Evolutionary conservation across 1,140 invertebrate genomes (phyloP).

Genomic region (Plectrocnemia conspersa): DNA sequence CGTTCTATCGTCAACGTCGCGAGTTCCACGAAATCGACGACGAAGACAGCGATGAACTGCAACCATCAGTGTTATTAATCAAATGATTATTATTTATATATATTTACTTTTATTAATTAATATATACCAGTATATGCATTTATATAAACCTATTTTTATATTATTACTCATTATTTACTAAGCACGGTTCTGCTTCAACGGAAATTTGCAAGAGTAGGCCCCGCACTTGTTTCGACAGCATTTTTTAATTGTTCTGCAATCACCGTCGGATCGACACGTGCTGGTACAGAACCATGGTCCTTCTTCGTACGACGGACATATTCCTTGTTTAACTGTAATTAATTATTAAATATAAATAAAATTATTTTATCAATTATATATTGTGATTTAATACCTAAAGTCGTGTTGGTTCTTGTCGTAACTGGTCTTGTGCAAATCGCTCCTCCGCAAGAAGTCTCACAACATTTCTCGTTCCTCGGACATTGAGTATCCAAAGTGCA

Average conservation of each 20-base stretch:
- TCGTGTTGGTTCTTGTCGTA: slow-evolving; percentile 30
- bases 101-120: background rate
- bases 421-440: slow-evolving; percentile 45
- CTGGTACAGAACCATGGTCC: slow-evolving; percentile 53
- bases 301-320: slow-evolving; percentile 43
- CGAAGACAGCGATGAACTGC: background rate
- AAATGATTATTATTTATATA: slow-evolving; percentile 1
- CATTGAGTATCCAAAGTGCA: slow-evolving; percentile 28
- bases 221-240: slow-evolving; percentile 54
- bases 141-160: background rate
- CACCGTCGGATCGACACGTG: slow-evolving; percentile 46
- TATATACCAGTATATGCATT: background rate
- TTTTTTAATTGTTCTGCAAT: slow-evolving; percentile 46
- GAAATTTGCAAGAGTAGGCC: slow-evolving; percentile 46
- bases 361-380: background rate
- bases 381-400: slow-evolving; percentile 5
- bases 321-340: slow-evolving; percentile 44
- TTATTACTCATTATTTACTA: background rate
- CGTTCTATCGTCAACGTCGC: background rate
- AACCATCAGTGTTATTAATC: background rate
- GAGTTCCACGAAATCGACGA: slow-evolving; percentile 9
- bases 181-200: slow-evolving; percentile 14
- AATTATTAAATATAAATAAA: background rate
- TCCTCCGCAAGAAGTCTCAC: slow-evolving; percentile 47
- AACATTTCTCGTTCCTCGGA: slow-evolving; percentile 37